These are phyloP conservation scores for Drosophila algonquin DNA, from an alignment of 2,888 invertebrate species.

Conservation along the genomic window DNA sequence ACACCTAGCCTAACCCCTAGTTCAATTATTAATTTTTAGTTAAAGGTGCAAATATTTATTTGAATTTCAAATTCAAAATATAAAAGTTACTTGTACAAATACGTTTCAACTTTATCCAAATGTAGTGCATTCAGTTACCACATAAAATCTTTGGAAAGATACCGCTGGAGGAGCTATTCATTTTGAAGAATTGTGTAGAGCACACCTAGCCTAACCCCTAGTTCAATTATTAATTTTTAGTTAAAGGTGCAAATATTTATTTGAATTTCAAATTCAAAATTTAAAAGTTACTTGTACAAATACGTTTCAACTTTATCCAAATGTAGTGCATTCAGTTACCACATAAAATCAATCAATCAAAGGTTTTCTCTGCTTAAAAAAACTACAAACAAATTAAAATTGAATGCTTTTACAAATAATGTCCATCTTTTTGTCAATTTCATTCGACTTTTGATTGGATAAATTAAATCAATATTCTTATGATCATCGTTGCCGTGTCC, in stretches of 20 bases:
- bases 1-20: neutral
- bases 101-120: slow-evolving; percentile 11
- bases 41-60: slow-evolving; percentile 18
- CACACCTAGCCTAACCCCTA: neutral
- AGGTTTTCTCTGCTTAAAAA: neutral
- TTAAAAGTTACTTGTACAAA: slow-evolving; percentile 29
- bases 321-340: neutral
- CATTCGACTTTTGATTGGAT: too few species aligned
- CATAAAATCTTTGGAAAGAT: slow-evolving; percentile 80
- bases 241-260: slow-evolving; percentile 17
- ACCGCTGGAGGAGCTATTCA: slow-evolving; percentile 76
- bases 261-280: slow-evolving; percentile 19
- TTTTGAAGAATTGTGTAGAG: slow-evolving; percentile 4
- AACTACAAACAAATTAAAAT: neutral
- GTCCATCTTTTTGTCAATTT: too few species aligned
- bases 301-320: slow-evolving; percentile 14
- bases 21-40: slow-evolving; percentile 1
- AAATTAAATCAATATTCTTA: too few species aligned
- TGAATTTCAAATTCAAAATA: slow-evolving; percentile 18
- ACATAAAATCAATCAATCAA: slow-evolving; percentile 23
- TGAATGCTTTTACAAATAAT: neutral
- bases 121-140: neutral
- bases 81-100: slow-evolving; percentile 21
- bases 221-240: slow-evolving; percentile 1
- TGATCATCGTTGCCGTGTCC: neutral